Conservation (phyloP, 2,888 invertebrate species). For the Drosophila dives region DNA sequence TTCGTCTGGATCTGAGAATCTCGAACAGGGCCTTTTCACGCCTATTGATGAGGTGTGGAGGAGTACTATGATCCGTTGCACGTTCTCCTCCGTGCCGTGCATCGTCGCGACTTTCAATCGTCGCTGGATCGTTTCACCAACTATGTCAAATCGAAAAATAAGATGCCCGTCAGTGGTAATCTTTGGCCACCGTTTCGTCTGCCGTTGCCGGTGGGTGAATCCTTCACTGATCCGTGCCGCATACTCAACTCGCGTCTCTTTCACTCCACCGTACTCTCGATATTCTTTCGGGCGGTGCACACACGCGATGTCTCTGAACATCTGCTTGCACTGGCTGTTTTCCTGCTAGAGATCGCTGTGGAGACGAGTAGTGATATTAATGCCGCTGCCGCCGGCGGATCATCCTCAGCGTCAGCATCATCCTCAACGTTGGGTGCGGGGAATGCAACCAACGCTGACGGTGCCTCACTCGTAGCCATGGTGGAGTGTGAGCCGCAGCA, state of each 20-base stretch:
- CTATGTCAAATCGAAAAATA: slow-evolving; percentile 88
- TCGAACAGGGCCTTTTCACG: slow-evolving; percentile 96
- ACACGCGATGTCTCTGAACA: slow-evolving; percentile 93
- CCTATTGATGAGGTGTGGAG: slow-evolving; percentile 95
- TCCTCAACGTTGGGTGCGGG: background rate
- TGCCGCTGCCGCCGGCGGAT: slow-evolving; percentile 5
- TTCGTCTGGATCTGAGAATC: slow-evolving; percentile 88
- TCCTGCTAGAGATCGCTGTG: slow-evolving; percentile 94
- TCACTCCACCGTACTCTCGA: slow-evolving; percentile 88
- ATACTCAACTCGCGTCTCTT: slow-evolving; percentile 84
- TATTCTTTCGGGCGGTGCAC: slow-evolving; percentile 93
- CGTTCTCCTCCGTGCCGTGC: slow-evolving; percentile 95
- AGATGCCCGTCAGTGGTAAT: slow-evolving; percentile 86
- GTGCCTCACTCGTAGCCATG: slow-evolving; percentile 64
- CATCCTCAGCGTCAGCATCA: background rate
- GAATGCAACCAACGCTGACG: background rate
- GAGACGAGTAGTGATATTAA: slow-evolving; percentile 81
- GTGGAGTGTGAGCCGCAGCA: slow-evolving; percentile 80
- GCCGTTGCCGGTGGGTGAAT: slow-evolving; percentile 88
- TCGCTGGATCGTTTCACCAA: slow-evolving; percentile 97
- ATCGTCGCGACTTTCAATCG: slow-evolving; percentile 96
- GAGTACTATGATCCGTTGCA: slow-evolving; percentile 97
- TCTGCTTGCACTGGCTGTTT: slow-evolving; percentile 93
- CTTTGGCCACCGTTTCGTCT: slow-evolving; percentile 94
- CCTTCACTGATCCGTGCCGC: slow-evolving; percentile 89